Base-by-base conservation (phyloP, 2,888 invertebrate species). In the Coelinius sp. region DNA sequence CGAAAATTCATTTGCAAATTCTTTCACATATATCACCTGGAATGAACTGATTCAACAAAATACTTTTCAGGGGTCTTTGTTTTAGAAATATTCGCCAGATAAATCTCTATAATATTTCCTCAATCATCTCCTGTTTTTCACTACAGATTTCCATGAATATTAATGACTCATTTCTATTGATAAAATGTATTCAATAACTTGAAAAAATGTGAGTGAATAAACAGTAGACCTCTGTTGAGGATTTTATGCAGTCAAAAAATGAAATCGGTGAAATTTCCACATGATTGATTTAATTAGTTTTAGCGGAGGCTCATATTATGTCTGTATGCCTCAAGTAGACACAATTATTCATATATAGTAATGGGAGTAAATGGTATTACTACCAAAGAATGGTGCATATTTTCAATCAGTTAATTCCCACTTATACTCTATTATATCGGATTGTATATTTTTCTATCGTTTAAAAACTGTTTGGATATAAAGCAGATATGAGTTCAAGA, bases 401-500 rank as follows among this genome's bases (percentile, higher is more conserved):
- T n/a, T n/a, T n/a, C n/a, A n/a, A n/a, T n/a, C n/a, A n/a, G n/a
- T n/a, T n/a, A 35, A 35, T 35, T 35, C 7, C 3, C 27, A 5
- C 7, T 27, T 27, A 5, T 27, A 27, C 7, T 27, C 35, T 10
- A 49, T 14, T 20, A 14, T 0, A 20, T 7, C 1, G 14, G 5
- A 17, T 53, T 53, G 2, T 24, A 6, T 25, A n/a, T 12, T n/a
- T n/a, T n/a, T 53, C 2, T 4, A 7, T 25, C 1, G 14, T 25
- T 53, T 24, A 35, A 12, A 27, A 35, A 10, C 5, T n/a, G 12
- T 12, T 67, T 49, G 49, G 35, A 44, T 49, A 65, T 22, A 31
- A 44, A 52, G 65, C 38, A 65, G 44, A 20, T 53, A 68, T 66
- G 27, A 44, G 52, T 53, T 67, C 46, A 62, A 22, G 41, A 31